Evolutionary conservation across 64 coral and sea anemone species (phyloP), one percentile per base, ranked within the genome.

Genomic region (Dendrophyllia cribrosa): DNA sequence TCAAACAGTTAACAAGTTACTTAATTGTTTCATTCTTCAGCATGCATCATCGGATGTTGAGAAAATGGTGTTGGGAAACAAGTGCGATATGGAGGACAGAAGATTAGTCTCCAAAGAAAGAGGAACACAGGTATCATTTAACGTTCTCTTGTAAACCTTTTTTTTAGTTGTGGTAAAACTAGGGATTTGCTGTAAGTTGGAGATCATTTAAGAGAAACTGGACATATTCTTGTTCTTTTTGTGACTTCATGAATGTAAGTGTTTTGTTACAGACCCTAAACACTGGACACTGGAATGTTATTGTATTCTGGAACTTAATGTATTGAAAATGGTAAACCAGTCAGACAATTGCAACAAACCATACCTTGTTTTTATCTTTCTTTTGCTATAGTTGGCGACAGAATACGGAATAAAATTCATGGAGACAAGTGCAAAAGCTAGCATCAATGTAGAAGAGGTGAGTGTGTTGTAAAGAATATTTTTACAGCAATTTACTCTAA

Each of bases 351-450:
- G n/a, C n/a, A 34, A 34, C 34, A 34, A 34, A 34, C 34, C 34
- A 34, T 34, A 34, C 34, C 34, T 34, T 34, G 34, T 34, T 34
- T 34, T 25, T 16, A 61, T 76, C 55, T 13, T n/a, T 43, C 59
- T 60, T 25, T 61, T 16, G 9, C 12, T 71, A 3, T 7, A 98
- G 96, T 90, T 98, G 70, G 96, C 96, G 6, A 79, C 95, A 80
- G 96, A 98, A 91, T 98, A 98, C 93, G 96, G 96, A 75, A 98
- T 98, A 73, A 98, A 98, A 85, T 98, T 98, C 88, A 98, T 98
- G 96, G 96, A 98, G 76, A 98, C 96, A 43, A 98, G 96, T 95
- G 96, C 96, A 77, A 98, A 98, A 93, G 86, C 96, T 49, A 98
- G 96, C 83, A 95, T 98, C 58, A 98, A 98, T 78, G 96, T 98